Evolutionary conservation across 2,113 vertebrate genomes (phyloP).

Genomic region (Cyanoderma ruficeps): DNA sequence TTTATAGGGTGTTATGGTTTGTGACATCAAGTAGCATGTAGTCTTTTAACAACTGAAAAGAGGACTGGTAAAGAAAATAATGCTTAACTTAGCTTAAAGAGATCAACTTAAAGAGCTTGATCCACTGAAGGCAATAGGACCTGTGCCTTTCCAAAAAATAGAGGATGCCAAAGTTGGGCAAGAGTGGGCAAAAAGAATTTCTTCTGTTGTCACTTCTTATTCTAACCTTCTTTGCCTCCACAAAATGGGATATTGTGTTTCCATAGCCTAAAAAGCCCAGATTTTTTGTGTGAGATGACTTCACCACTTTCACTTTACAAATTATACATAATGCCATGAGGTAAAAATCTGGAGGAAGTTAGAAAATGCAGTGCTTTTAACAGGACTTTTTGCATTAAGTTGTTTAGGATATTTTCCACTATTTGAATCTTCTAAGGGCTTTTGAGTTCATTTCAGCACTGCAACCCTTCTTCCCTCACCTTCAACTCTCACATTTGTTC

Average conservation of each 20-base stretch:
- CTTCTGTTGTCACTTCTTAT: background rate
- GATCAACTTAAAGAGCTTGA: background rate
- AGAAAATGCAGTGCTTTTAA: background rate
- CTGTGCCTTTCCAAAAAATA: background rate
- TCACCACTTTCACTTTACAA: background rate
- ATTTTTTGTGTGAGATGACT: background rate
- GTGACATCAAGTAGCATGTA: background rate
- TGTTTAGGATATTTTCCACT: background rate
- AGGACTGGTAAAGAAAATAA: background rate
- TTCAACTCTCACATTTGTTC: background rate
- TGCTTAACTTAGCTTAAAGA: background rate
- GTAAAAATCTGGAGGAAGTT: background rate
- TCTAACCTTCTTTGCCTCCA: background rate
- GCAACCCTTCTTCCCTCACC: background rate
- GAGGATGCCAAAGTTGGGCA: background rate
- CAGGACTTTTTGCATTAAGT: background rate
- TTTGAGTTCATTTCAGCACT: background rate
- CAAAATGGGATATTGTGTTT: background rate
- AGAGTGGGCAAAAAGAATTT: background rate
- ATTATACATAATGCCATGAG: background rate
- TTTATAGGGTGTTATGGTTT: background rate
- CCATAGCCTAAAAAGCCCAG: background rate
- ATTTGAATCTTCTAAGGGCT: background rate
- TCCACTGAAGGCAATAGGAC: background rate
- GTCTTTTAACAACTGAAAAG: background rate